Percentiles rank a stretch among this genome's conserved stretches.
Conservation (phyloP, 2,888 invertebrate species). For the Amblyjoppa fuscipennis region DNA sequence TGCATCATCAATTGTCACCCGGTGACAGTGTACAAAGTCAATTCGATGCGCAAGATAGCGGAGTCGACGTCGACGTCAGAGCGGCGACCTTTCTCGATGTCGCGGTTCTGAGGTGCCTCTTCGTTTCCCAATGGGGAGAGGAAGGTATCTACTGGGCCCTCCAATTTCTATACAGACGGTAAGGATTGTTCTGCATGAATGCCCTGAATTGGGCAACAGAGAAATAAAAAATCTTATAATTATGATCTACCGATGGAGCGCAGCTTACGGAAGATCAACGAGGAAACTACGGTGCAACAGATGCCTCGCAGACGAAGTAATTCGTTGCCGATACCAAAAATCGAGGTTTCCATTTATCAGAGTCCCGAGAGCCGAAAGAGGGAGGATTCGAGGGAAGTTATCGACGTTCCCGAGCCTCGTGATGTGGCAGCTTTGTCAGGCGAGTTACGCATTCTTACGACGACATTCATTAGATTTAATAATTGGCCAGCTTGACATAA, state of each 20-base stretch:
- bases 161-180: constrained; percentile 96
- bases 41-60: constrained; percentile 66
- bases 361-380: constrained; percentile 90
- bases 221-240: too few relatives aligned
- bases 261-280: constrained; percentile 94
- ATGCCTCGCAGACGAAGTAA: constrained; percentile 95
- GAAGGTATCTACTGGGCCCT: constrained; percentile 99
- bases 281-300: constrained; percentile 92
- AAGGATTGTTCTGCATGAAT: constrained; percentile 56
- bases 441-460: constrained; percentile 77
- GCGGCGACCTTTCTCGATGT: constrained; percentile 98
- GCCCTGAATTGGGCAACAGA: background rate
- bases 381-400: constrained; percentile 90
- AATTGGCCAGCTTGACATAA: too few relatives aligned
- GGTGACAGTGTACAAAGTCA: constrained; percentile 72
- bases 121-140: constrained; percentile 98
- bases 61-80: constrained; percentile 87
- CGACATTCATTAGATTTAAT: too few relatives aligned
- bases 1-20: constrained; percentile 59
- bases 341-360: constrained; percentile 94
- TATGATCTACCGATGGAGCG: background rate
- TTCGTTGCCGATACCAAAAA: constrained; percentile 97
- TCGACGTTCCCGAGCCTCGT: constrained; percentile 91
- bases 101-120: constrained; percentile 97
- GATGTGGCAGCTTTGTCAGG: constrained; percentile 89